Evolutionary conservation across 2,888 invertebrate species (phyloP).

Genomic region (Chymomyza caudatula): DNA sequence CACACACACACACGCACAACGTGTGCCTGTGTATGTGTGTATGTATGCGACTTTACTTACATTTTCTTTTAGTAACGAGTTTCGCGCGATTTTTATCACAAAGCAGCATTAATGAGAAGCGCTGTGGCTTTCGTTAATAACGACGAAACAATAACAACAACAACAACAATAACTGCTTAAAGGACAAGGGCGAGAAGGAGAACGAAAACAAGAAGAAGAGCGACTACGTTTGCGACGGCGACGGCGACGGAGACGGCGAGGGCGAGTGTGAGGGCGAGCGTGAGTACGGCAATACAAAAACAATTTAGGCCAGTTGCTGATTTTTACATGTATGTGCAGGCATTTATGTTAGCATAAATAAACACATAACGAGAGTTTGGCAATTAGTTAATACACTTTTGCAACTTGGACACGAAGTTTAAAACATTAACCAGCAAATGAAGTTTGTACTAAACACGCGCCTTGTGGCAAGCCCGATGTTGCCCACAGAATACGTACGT

Average conservation of each 20-base stretch:
- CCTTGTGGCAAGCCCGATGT: background rate
- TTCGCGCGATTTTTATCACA: slow-evolving; percentile 22
- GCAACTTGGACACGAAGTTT: background rate
- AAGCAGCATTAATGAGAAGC: slow-evolving; percentile 19
- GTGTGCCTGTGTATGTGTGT: background rate
- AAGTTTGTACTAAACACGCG: slow-evolving; percentile 16
- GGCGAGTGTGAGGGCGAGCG: background rate
- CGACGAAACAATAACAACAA: background rate
- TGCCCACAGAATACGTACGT: slow-evolving; percentile 5
- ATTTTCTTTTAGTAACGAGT: slow-evolving; percentile 12
- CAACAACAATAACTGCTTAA: background rate
- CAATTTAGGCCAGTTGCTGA: background rate
- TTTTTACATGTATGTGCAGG: background rate
- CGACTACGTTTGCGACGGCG: background rate
- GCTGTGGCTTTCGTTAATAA: background rate
- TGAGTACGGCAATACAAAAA: slow-evolving; percentile 1
- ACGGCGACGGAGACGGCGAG: background rate
- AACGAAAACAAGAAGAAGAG: background rate
- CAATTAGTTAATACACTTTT: background rate
- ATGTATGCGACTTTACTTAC: slow-evolving; percentile 13
- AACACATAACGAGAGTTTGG: background rate
- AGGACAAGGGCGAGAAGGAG: background rate
- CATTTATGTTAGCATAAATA: background rate
- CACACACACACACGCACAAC: background rate
- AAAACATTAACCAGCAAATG: background rate